Percentiles rank a stretch among this genome's conserved stretches.
Evolutionary conservation across 2,797 vertebrate genomes (phyloP).

Genomic region (Danio kyathit): DNA sequence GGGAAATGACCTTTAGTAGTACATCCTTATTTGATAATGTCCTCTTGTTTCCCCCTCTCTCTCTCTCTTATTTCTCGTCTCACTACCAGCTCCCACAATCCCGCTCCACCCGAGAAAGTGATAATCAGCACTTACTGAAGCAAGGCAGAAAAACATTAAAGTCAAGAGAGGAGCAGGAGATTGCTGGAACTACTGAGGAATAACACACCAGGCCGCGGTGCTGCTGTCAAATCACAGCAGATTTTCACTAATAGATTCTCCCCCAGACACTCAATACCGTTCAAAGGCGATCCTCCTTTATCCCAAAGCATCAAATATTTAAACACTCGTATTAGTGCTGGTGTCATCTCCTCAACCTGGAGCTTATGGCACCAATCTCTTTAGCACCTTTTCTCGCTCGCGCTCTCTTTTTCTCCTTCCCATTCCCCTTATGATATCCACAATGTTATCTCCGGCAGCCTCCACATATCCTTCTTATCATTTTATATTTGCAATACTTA

Average conservation of each 20-base stretch:
- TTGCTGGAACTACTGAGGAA: slow-evolving; percentile 92
- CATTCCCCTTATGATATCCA: slow-evolving; percentile 88
- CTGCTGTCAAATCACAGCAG: slow-evolving; percentile 92
- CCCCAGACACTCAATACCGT: slow-evolving; percentile 99
- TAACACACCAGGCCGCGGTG: slow-evolving; percentile 90
- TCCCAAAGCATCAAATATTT: slow-evolving; percentile 99
- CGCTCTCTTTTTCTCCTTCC: slow-evolving; percentile 66
- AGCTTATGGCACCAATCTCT: slow-evolving; percentile 88
- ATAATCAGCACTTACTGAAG: slow-evolving; percentile 96
- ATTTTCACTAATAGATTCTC: slow-evolving; percentile 99
- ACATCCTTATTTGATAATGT: slow-evolving; percentile 27
- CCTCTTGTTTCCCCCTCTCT: slow-evolving; percentile 11
- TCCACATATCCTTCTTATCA: slow-evolving; percentile 89
- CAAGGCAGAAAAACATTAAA: slow-evolving; percentile 96
- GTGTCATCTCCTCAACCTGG: slow-evolving; percentile 83
- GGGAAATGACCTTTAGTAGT: slow-evolving; percentile 21
- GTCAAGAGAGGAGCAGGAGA: slow-evolving; percentile 81
- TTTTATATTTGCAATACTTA: slow-evolving; percentile 87
- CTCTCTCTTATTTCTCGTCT: slow-evolving; percentile 28
- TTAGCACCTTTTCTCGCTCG: slow-evolving; percentile 70
- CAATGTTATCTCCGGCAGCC: slow-evolving; percentile 94
- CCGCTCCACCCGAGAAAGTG: slow-evolving; percentile 77
- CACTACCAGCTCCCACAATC: slow-evolving; percentile 56
- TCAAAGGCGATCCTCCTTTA: slow-evolving; percentile 99
- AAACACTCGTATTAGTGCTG: slow-evolving; percentile 99